Evolutionary conservation across 2,888 invertebrate species (phyloP).

Genomic region (Lithophane leautieri): DNA sequence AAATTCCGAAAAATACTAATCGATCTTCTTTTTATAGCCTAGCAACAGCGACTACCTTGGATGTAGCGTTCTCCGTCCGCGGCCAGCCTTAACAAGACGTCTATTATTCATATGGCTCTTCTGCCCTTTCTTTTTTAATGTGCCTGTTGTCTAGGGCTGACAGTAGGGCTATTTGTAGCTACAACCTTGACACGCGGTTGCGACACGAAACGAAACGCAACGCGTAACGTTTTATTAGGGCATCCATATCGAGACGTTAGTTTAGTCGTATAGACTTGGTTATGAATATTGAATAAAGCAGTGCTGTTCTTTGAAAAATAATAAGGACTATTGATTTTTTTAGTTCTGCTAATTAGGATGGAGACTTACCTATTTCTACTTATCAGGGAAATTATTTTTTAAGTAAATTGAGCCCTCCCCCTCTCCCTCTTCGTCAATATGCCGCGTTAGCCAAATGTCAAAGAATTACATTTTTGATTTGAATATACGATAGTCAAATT

Average conservation of each 20-base stretch:
- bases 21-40: too few species aligned
- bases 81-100: too few species aligned
- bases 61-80: too few species aligned
- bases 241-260: constrained; percentile 36
- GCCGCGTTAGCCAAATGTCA: neutral
- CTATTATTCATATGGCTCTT: constrained; percentile 22
- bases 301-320: neutral
- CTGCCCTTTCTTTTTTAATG: constrained; percentile 10
- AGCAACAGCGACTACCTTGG: too few species aligned
- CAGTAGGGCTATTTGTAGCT: constrained; percentile 50
- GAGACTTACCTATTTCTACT: neutral
- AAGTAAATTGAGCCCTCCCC: neutral
- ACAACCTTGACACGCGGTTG: constrained; percentile 64
- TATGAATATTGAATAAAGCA: constrained; percentile 13
- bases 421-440: neutral
- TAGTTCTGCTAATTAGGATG: neutral
- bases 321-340: neutral
- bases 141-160: constrained; percentile 46
- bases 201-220: constrained; percentile 56
- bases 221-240: constrained; percentile 44
- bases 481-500: neutral
- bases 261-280: neutral
- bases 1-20: too few species aligned
- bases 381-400: neutral
- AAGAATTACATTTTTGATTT: neutral